Conservation (phyloP, 2,888 invertebrate genomes). For the Electrophaes corylata region DNA sequence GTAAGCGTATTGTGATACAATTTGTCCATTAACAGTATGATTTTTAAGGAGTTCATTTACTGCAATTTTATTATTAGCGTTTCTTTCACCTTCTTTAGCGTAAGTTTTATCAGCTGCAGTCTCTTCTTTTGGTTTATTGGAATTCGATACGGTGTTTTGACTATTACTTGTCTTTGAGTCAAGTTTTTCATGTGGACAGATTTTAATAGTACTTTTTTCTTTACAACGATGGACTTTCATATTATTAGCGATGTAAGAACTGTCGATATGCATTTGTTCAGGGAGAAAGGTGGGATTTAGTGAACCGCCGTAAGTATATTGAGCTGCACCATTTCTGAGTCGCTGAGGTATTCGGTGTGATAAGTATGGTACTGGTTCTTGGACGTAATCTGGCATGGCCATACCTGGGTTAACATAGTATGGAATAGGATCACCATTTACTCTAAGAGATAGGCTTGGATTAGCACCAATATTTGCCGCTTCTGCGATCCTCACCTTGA, state of each 20-base stretch:
- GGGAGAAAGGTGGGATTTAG: conserved; percentile 5
- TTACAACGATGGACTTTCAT: conserved; percentile 9
- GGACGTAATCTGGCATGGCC: background rate
- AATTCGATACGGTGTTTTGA: background rate
- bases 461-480: conserved; percentile 31
- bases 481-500: conserved; percentile 44
- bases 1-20: conserved; percentile 39
- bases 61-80: conserved; percentile 8
- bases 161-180: background rate
- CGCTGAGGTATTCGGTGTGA: background rate
- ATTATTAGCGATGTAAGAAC: conserved; percentile 10
- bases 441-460: background rate
- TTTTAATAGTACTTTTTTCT: background rate
- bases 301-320: conserved; percentile 2
- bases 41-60: conserved; percentile 23
- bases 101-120: background rate
- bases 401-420: background rate
- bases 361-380: background rate
- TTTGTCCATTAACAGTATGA: conserved; percentile 16
- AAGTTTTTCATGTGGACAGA: conserved; percentile 9
- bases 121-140: background rate
- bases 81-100: background rate
- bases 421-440: background rate
- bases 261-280: conserved; percentile 9
- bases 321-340: background rate